A percentile compares a stretch with the other conserved stretches of the same genome.
phyloP scores from a whole-genome alignment of 2,888 invertebrate genomes.

The Sclerodermus sp. region DNA sequence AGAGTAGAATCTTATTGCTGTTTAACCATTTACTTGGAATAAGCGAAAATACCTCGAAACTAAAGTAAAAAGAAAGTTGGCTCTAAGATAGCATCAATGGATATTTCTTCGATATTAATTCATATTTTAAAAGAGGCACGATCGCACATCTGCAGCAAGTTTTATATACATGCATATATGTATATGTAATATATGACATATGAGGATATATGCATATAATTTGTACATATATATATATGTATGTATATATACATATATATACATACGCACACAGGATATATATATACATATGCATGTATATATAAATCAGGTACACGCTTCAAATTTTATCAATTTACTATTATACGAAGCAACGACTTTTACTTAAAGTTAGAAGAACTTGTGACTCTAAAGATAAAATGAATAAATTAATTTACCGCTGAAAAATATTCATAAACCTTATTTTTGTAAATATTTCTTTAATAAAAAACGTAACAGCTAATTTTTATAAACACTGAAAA shows the following conservation, averaged over 20 bases:
- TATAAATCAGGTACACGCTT: constrained; percentile 52
- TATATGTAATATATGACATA: no score
- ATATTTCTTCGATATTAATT: neutral
- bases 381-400: constrained; percentile 32
- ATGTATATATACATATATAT: no score
- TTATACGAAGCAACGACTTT: constrained; percentile 28
- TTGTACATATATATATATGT: no score
- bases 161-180: no score
- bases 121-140: constrained; percentile 3
- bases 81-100: no score
- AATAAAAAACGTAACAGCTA: constrained; percentile 50
- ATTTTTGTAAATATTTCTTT: constrained; percentile 46
- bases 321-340: constrained; percentile 12
- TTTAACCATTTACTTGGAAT: no score
- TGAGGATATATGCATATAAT: no score
- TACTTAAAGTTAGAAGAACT: constrained; percentile 22
- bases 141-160: constrained; percentile 26
- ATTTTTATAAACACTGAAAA: constrained; percentile 51
- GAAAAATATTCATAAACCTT: constrained; percentile 38
- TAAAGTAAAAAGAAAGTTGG: no score
- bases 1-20: no score
- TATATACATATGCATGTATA: constrained; percentile 40
- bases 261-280: no score
- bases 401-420: constrained; percentile 40
- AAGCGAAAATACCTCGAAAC: no score